Evolutionary conservation across 2,113 vertebrate species (phyloP), one percentile per base, ranked within the genome.

Genomic region (Mastomys coucha): DNA sequence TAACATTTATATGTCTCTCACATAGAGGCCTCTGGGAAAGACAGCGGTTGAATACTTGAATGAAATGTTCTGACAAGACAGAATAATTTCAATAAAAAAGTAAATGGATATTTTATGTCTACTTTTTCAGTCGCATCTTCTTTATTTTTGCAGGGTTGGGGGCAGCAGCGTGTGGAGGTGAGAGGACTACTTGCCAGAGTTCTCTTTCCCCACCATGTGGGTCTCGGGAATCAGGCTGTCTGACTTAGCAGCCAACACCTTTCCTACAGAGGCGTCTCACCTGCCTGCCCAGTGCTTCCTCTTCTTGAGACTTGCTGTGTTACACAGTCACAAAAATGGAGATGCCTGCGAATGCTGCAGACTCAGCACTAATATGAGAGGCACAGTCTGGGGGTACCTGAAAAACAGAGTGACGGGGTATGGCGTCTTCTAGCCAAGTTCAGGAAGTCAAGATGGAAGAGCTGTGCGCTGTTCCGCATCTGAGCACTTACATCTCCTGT

Each of bases 71-170:
- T 72, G 31, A 91, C 45, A 80, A 91, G 49, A 91, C 87, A 88
- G 51, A 80, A 88, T 45, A 81, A 91, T 72, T 88, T 91, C 36
- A 94, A 77, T 81, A 80, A 81, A 89, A 96, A n/a, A 88, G 42
- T 58, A 95, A 87, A 12, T 5, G 0, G 22, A 75, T 91, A 22
- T 65, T 53, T 96, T 60, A 63, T 67, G n/a, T 76, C 26, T n/a
- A 0, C 13, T 26, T 22, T 85, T 86, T 45, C 28, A 86, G 36
- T 67, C 12, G 3, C 63, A 86, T 65, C 42, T 45, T 84, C 16
- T 19, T 45, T 31, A 10, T 45, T 65, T 65, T 45, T 45, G 8
- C 60, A 31, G 36, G 22, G 13, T 28, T 45, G 17, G 16, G 75
- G 16, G 60, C 10, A 16, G n/a, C 28, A 63, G 58, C 7, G 0